Percentiles rank a stretch among this genome's conserved stretches.
phyloP scores from a whole-genome alignment of 2,113 vertebrate genomes.

The Arvicanthis niloticus region DNA sequence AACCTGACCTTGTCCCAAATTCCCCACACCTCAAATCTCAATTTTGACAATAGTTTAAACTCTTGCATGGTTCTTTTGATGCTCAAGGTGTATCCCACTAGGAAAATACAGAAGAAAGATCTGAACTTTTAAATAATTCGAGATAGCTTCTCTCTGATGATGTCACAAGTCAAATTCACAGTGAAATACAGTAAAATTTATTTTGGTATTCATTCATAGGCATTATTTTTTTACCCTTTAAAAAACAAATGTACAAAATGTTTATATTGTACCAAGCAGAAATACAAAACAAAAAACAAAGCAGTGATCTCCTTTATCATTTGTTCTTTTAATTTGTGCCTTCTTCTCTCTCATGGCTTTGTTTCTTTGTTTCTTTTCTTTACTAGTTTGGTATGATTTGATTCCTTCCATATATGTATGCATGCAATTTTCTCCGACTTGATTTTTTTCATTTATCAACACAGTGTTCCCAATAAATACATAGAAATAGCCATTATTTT shows the following conservation, averaged over 20 bases:
- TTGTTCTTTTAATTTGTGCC: not conserved
- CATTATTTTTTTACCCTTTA: conserved; percentile 35
- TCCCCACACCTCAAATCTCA: no score
- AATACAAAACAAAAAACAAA: conserved; percentile 10
- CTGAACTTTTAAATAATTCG: conserved; percentile 1
- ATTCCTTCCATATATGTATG: not conserved
- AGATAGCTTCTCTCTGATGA: conserved; percentile 1
- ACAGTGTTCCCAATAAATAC: conserved; percentile 40
- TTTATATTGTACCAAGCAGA: conserved; percentile 33
- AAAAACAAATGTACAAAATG: conserved; percentile 13
- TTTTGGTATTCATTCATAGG: conserved; percentile 20
- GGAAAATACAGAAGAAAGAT: conserved; percentile 31
- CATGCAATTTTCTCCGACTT: not conserved
- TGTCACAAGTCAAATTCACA: not conserved
- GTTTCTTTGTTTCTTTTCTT: not conserved
- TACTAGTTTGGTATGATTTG: conserved; percentile 12
- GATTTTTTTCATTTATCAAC: not conserved
- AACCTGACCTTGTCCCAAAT: no score
- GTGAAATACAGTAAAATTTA: not conserved
- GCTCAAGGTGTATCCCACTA: not conserved
- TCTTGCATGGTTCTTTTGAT: conserved; percentile 13
- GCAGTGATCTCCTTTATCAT: not conserved
- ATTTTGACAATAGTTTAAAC: conserved; percentile 14
- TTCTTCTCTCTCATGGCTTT: not conserved
- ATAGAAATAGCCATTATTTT: conserved; percentile 7